phyloP scores from a whole-genome alignment of 2,113 vertebrate species.

The Piprites chloris region DNA sequence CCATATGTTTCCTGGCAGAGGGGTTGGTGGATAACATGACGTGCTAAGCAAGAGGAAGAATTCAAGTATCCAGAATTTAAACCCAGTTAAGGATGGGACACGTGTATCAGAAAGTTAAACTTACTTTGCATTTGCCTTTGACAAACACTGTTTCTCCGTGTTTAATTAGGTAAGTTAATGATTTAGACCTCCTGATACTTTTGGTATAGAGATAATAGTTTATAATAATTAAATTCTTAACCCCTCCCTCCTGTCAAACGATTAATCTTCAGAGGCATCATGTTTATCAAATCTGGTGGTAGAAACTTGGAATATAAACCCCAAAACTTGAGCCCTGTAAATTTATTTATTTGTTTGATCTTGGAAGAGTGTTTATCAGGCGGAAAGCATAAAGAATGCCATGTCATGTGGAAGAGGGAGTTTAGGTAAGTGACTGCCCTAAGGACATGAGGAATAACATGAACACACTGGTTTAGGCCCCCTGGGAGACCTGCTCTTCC shows the following conservation, averaged over 20 bases:
- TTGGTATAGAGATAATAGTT: neutral
- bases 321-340: neutral
- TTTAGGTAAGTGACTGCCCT: neutral
- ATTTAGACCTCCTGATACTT: neutral
- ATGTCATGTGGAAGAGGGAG: neutral
- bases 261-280: neutral
- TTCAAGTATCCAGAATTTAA: neutral
- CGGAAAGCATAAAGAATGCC: neutral
- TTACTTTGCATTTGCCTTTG: neutral
- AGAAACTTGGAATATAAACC: neutral
- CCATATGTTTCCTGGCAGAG: neutral
- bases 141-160: neutral
- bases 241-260: neutral
- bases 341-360: neutral
- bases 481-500: neutral
- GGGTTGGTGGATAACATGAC: neutral
- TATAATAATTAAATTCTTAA: neutral
- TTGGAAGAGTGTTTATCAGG: neutral
- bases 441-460: neutral
- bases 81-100: neutral
- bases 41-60: neutral
- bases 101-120: neutral
- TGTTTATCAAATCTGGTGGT: neutral
- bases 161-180: conserved; percentile 22
- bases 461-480: neutral